phyloP scores from a whole-genome alignment of 2,113 vertebrate genomes.

The Clarias magur region DNA sequence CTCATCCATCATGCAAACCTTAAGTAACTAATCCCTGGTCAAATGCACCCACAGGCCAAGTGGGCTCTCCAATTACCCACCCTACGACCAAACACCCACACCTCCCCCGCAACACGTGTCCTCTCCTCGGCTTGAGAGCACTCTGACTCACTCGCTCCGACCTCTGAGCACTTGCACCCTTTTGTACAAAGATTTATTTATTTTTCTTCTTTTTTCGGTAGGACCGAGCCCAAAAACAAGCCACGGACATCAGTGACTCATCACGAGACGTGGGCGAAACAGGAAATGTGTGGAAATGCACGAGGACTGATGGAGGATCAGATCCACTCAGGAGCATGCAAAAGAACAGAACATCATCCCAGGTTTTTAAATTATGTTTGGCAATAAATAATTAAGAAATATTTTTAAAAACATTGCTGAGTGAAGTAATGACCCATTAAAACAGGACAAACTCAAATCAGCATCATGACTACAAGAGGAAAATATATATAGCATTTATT shows the following conservation, averaged over 20 bases:
- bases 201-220: neutral
- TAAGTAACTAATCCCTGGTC: conserved; percentile 8
- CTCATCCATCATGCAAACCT: conserved; percentile 15
- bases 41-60: conserved; percentile 6
- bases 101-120: conserved; percentile 32
- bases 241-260: neutral
- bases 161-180: neutral
- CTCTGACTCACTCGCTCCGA: conserved; percentile 29
- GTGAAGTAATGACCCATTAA: neutral
- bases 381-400: neutral
- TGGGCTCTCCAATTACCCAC: conserved; percentile 24
- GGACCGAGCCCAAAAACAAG: neutral
- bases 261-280: neutral
- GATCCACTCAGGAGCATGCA: neutral
- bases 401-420: too few species aligned
- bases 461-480: too few species aligned
- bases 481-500: too few species aligned
- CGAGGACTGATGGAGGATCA: neutral
- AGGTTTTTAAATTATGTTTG: neutral
- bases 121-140: neutral
- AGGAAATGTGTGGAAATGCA: neutral
- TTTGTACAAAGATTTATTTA: neutral
- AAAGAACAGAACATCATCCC: neutral
- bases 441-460: neutral
- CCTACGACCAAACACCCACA: conserved; percentile 15